Evolutionary conservation across 2,797 vertebrate species (phyloP).

Genomic region (Thalassophryne amazonica): DNA sequence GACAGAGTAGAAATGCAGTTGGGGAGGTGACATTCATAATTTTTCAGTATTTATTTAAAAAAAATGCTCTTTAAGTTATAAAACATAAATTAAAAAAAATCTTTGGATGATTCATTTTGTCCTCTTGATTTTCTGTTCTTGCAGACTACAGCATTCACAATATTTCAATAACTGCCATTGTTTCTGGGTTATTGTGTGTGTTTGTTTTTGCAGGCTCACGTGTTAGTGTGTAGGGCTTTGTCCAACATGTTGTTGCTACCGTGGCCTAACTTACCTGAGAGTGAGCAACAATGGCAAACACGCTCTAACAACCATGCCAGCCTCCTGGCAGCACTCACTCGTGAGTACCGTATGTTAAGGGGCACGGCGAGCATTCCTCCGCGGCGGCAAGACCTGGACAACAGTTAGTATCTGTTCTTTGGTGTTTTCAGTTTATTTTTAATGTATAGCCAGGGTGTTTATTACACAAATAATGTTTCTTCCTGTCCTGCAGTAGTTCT

Average conservation of each 20-base stretch:
- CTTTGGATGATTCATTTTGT: too few species aligned
- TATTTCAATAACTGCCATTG: too few species aligned
- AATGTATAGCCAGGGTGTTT: background rate
- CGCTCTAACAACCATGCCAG: conserved; percentile 90
- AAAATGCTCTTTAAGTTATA: too few species aligned
- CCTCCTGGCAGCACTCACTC: conserved; percentile 87
- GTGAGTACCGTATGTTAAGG: conserved; percentile 87
- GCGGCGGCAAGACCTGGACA: conserved; percentile 49
- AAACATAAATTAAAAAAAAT: too few species aligned
- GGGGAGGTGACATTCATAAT: too few species aligned
- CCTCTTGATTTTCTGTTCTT: too few species aligned
- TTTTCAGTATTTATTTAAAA: too few species aligned
- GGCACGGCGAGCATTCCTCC: conserved; percentile 72
- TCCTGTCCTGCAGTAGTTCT: background rate
- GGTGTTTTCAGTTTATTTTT: too few species aligned
- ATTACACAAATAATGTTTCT: background rate
- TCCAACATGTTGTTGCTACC: conserved; percentile 94
- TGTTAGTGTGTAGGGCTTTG: conserved; percentile 90
- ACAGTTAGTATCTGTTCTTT: conserved; percentile 44
- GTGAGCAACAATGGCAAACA: conserved; percentile 92
- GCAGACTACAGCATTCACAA: too few species aligned
- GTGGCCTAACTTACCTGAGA: conserved; percentile 92
- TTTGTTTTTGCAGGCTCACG: conserved; percentile 81
- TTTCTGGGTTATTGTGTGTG: background rate
- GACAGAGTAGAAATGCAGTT: too few species aligned